phyloP scores from a whole-genome alignment of 2,888 invertebrate genomes.

The Agriopis aurantiaria region DNA sequence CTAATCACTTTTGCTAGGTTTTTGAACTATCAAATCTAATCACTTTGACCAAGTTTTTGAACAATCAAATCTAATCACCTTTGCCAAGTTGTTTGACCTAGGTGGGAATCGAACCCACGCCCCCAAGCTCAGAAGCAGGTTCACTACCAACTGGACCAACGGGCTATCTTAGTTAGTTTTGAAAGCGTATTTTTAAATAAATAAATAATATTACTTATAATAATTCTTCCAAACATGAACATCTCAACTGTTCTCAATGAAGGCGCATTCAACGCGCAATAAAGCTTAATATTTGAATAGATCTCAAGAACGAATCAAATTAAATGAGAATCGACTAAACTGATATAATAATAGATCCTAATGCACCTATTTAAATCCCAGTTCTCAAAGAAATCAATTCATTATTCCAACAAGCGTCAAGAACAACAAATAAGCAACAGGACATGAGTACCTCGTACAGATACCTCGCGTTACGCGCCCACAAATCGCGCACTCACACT shows the following conservation, averaged over 20 bases:
- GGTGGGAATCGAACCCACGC: no score
- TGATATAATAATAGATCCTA: constrained; percentile 16
- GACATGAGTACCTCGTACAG: no score
- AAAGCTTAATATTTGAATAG: constrained; percentile 32
- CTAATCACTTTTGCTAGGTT: background rate
- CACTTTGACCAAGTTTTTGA: no score
- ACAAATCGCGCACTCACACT: no score
- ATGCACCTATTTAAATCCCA: constrained; percentile 33
- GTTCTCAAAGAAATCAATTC: constrained; percentile 37
- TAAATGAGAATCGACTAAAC: constrained; percentile 20
- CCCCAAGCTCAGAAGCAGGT: no score
- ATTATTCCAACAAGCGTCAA: constrained; percentile 21
- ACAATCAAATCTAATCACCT: no score
- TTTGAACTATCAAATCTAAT: no score
- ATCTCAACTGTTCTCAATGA: background rate
- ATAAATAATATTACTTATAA: background rate
- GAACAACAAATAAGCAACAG: constrained; percentile 12
- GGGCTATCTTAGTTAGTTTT: no score
- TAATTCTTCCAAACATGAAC: constrained; percentile 7
- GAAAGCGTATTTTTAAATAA: no score
- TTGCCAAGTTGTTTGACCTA: no score
- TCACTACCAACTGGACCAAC: no score
- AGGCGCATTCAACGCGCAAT: constrained; percentile 16
- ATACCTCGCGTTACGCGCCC: no score
- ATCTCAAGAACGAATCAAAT: constrained; percentile 28